Percentiles rank a stretch among this genome's conserved stretches.
phyloP scores from a whole-genome alignment of 2,113 vertebrate species.

The Pachypanchax playfairii region DNA sequence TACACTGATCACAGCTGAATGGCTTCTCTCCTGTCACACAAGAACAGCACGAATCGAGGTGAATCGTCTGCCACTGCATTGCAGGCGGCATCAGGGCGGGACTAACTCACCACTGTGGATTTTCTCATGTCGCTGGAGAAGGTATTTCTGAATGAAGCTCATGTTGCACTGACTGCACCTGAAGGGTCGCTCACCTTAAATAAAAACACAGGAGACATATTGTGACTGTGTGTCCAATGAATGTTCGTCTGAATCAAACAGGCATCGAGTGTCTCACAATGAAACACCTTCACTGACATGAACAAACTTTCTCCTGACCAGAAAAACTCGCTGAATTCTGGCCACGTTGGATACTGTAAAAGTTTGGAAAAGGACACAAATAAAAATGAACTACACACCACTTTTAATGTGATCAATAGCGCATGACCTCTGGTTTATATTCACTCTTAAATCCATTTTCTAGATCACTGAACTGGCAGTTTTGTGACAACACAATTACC shows the following conservation, averaged over 20 bases:
- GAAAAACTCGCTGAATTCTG: too few relatives aligned
- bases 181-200: slow-evolving; percentile 92
- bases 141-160: slow-evolving; percentile 99
- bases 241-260: too few relatives aligned
- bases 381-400: background rate
- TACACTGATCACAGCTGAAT: slow-evolving; percentile 97
- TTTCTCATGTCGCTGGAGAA: slow-evolving; percentile 96
- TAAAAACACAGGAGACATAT: background rate
- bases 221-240: background rate
- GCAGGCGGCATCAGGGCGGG: background rate
- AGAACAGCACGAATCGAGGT: slow-evolving; percentile 4
- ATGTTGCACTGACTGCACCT: slow-evolving; percentile 98
- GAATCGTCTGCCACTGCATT: background rate
- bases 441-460: background rate
- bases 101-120: slow-evolving; percentile 89
- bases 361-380: background rate
- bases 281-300: too few relatives aligned
- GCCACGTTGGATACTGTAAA: background rate
- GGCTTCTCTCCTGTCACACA: slow-evolving; percentile 90
- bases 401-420: background rate
- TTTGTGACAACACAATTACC: background rate
- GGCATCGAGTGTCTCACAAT: too few relatives aligned
- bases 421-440: background rate
- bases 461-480: slow-evolving; percentile 1
- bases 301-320: too few relatives aligned